phyloP scores from a whole-genome alignment of 1,140 invertebrate genomes.

The Pantala flavescens region DNA sequence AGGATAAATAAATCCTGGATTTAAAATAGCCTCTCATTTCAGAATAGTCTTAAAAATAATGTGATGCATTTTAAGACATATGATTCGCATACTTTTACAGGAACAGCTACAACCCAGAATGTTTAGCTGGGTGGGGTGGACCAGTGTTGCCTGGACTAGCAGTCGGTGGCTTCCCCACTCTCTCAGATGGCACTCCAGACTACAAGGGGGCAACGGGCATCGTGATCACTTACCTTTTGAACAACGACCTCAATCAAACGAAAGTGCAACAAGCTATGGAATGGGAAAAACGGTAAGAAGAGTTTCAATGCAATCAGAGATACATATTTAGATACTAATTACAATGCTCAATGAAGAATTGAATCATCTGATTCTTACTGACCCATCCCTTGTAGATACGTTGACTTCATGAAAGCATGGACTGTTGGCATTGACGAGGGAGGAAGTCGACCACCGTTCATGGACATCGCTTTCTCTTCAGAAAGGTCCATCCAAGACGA shows the following conservation, averaged over 20 bases:
- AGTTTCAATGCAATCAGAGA: no score
- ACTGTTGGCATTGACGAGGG: conserved; percentile 23
- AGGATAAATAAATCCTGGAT: no score
- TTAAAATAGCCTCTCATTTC: no score
- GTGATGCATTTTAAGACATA: no score
- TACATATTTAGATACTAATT: no score
- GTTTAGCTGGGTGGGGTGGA: conserved; percentile 71
- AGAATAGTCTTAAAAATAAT: no score
- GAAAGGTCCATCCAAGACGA: conserved; percentile 87
- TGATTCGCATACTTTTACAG: conserved; percentile 31
- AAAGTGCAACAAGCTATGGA: conserved; percentile 47
- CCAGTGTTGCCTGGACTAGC: conserved; percentile 72
- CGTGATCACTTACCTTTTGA: conserved; percentile 65
- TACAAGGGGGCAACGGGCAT: conserved; percentile 51
- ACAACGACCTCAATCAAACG: conserved; percentile 47
- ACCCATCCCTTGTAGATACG: conserved; percentile 42
- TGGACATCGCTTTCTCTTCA: conserved; percentile 66
- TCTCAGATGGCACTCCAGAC: conserved; percentile 32
- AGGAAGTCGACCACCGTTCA: conserved; percentile 43
- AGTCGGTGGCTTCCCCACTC: conserved; percentile 57
- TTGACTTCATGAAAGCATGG: conserved; percentile 68
- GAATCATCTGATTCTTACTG: no score
- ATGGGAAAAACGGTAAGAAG: conserved; percentile 67
- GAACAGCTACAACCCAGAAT: conserved; percentile 48
- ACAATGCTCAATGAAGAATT: no score